These are phyloP conservation scores for Holotrichia oblita DNA, from an alignment of 1,140 invertebrate species.

Conservation along the genomic window DNA sequence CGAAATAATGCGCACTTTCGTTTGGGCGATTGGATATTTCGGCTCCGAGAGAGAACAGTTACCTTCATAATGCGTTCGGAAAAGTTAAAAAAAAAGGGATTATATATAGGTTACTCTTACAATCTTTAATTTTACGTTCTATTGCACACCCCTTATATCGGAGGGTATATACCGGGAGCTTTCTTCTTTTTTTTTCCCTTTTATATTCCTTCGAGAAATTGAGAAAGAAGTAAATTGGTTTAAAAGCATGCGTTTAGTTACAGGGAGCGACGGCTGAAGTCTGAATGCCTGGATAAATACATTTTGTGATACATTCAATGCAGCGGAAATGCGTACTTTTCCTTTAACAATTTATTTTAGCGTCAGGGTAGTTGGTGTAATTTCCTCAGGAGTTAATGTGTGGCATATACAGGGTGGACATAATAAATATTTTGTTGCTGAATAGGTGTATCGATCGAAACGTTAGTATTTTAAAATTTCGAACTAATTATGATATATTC, in stretches of 20 bases:
- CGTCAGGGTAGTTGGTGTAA: no score
- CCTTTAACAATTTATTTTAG: background rate
- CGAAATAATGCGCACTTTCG: background rate
- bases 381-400: no score
- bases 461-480: no score
- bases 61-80: conserved; percentile 32
- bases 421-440: no score
- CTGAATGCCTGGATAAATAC: conserved; percentile 12
- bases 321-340: conserved; percentile 19
- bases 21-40: conserved; percentile 29
- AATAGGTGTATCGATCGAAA: no score
- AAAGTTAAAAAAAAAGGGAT: conserved; percentile 34
- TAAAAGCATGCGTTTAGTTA: conserved; percentile 26
- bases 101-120: conserved; percentile 37
- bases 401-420: no score
- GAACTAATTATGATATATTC: no score
- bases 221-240: conserved; percentile 27
- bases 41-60: background rate
- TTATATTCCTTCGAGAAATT: conserved; percentile 24
- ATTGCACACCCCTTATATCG: conserved; percentile 31
- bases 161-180: background rate
- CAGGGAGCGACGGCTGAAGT: background rate
- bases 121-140: conserved; percentile 37
- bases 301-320: conserved; percentile 25
- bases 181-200: conserved; percentile 1